Evolutionary conservation across 1,140 invertebrate species (phyloP), one percentile per base, ranked within the genome.

Genomic region (Ooceraea biroi): DNA sequence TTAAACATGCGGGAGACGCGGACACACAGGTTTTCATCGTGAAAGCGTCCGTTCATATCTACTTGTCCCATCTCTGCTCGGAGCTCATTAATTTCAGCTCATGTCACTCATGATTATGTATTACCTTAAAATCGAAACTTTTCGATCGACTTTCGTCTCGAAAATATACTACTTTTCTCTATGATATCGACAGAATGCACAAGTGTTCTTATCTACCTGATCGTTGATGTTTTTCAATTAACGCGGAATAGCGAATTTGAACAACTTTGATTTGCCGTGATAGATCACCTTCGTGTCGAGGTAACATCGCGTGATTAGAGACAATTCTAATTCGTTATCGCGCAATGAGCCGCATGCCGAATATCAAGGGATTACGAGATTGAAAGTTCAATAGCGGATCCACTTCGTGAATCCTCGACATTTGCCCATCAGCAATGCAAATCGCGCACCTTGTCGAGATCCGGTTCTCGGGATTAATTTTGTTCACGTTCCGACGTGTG

Each of bases 81-180:
- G 36, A 36, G 36, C 36, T 80, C 76, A 80, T 80, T 80, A 80
- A 80, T 80, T 71, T 71, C 50, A 80, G 66, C 50, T 80, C 19
- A 19, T 69, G 76, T 80, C 65, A 69, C n/a, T 41, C 60, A 60
- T 46, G 48, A 17, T 68, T 7, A 36, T 44, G 63, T 10, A 17
- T 19, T 63, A 7, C 30, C 27, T n/a, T 19, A 27, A 48, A 61
- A 12, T 46, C 44, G 65, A 30, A 55, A n/a, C 27, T 41, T 58
- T 55, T 80, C 76, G 36, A 46, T 46, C 50, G 36, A 36, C 19
- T 71, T 52, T 7, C 1, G 36, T 41, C 76, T 1, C 17, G 12
- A 17, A 52, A 17, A 14, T 44, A 50, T 19, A n/a, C 36, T 48
- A 44, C 55, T 7, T 36, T 66, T 57, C 22, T 63, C n/a, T 50